phyloP scores from a whole-genome alignment of 2,113 vertebrate species.

The Platysternon megacephalum region DNA sequence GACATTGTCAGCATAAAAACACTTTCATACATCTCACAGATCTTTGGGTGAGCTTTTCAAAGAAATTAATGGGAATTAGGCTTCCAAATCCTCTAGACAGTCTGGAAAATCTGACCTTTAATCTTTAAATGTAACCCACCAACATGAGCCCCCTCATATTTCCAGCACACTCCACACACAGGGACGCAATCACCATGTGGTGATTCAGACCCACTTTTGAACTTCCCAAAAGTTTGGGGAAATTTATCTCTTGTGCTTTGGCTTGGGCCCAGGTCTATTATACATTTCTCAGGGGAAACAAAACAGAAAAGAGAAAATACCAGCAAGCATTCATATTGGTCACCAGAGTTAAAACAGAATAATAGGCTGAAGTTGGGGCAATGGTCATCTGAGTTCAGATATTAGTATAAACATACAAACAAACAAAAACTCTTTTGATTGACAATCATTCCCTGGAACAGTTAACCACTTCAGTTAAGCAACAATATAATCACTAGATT shows the following conservation, averaged over 20 bases:
- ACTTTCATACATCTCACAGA: conserved; percentile 32
- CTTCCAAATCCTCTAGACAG: conserved; percentile 22
- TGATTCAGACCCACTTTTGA: conserved; percentile 21
- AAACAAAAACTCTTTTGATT: neutral
- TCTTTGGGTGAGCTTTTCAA: neutral
- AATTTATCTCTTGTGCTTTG: conserved; percentile 26
- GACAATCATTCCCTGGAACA: conserved; percentile 23
- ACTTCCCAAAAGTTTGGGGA: conserved; percentile 18
- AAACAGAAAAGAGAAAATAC: neutral
- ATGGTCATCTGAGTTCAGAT: conserved; percentile 20
- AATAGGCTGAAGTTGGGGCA: neutral
- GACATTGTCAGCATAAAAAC: conserved; percentile 24
- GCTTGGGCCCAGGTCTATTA: conserved; percentile 6
- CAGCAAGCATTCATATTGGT: conserved; percentile 2
- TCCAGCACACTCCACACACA: neutral
- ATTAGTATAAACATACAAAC: conserved; percentile 18
- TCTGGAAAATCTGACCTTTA: conserved; percentile 29
- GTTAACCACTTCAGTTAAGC: conserved; percentile 16
- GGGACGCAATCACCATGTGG: neutral
- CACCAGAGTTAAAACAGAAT: conserved; percentile 30
- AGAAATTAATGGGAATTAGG: conserved; percentile 25
- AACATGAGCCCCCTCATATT: neutral
- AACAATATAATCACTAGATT: conserved; percentile 19
- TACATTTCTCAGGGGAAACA: neutral
- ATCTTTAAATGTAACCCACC: neutral